Base-by-base conservation (phyloP, 2,888 invertebrate genomes). In the Apotomis betuletana region DNA sequence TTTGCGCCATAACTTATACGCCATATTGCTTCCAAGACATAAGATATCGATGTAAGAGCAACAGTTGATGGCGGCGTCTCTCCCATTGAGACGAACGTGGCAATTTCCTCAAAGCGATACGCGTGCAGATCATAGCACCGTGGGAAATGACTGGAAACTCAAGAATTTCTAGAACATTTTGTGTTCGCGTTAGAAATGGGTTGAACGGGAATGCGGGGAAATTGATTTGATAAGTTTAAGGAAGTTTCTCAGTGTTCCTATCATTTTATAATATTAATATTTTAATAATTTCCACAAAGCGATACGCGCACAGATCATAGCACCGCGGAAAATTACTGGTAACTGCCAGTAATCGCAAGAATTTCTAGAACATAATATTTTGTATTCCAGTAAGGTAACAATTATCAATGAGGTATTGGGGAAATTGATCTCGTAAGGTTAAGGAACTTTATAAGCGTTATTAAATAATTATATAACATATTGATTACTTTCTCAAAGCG, bases 1-100 rank as follows among this genome's bases (percentile, higher is more conserved):
- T 6, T 41, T 6, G 41, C 41, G 41, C 6, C 41, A 0, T 41
- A 41, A 57, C 15, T 36, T 10, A 10, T 36, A 57, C 52, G 13
- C 4, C 41, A 44, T 46, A 46, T 13, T 44, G 54, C 60, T 54
- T 52, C 62, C 62, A 41, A 70, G 70, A 64, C 67, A 75, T 69
- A 71, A 65, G 74, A 70, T 79, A 83, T 81, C 80, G 82, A 86
- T 81, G 74, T 72, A 76, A 71, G 76, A 83, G 87, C 88, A 88
- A 88, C 88, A 87, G 85, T 85, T 87, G 85, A 81, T 78, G 77
- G 77, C 80, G 79, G 78, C 78, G 85, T 83, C 85, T 6, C 41
- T 6, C 6, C 84, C 81, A 84, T 85, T 78, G 83, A 86, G 84
- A 84, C 82, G 80, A 83, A 85, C 81, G 81, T 75, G 80, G 80